These are phyloP conservation scores for Eueremaeus valkanovi DNA, from an alignment of 2,888 invertebrate genomes.

Conservation along the genomic window DNA sequence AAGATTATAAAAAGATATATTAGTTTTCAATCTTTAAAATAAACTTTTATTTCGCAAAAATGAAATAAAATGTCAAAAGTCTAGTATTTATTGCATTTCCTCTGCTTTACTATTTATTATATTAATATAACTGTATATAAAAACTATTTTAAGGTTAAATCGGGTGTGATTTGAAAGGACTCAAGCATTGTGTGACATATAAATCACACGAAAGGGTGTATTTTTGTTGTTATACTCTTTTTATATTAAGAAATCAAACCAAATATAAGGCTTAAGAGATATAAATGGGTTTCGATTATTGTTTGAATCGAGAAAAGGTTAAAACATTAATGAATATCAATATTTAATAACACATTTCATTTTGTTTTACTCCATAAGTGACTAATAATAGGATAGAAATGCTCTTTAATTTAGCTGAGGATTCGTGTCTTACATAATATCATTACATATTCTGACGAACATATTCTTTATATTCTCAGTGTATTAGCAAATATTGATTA, in stretches of 20 bases:
- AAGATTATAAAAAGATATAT: too few relatives aligned
- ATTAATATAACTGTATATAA: neutral
- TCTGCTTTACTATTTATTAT: neutral
- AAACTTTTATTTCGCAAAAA: too few relatives aligned
- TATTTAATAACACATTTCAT: neutral
- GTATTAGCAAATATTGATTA: too few relatives aligned
- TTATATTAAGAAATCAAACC: neutral
- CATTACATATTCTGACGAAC: too few relatives aligned
- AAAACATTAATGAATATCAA: neutral
- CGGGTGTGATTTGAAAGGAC: neutral
- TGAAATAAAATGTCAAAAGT: conserved; percentile 18
- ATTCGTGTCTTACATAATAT: too few relatives aligned
- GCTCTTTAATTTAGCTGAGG: too few relatives aligned
- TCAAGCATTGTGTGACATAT: neutral
- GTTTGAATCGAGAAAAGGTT: conserved; percentile 16
- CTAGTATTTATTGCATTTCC: neutral
- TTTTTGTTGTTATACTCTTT: neutral
- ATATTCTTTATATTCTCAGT: too few relatives aligned
- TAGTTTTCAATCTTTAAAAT: too few relatives aligned
- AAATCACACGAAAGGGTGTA: conserved; percentile 27
- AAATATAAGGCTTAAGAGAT: neutral
- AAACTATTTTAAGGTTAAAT: neutral
- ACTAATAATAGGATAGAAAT: too few relatives aligned
- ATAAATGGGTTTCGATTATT: neutral
- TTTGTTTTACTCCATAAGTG: too few relatives aligned